Percentiles rank a stretch among this genome's conserved stretches.
Evolutionary conservation across 2,113 vertebrate genomes (phyloP).

Genomic region (Athene cunicularia): DNA sequence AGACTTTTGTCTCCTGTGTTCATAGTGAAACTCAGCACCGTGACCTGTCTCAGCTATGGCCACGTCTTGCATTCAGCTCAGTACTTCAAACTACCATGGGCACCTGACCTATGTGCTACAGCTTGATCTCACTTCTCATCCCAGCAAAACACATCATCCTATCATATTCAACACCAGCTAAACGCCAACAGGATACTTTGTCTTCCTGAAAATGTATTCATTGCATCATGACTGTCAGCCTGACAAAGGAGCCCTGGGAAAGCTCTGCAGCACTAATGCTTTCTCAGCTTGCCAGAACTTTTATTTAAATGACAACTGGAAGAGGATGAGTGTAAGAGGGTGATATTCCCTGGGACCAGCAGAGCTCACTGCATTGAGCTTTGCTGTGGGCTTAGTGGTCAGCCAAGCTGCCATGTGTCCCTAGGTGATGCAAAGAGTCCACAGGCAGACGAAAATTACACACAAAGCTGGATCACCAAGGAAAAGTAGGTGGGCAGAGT

Average conservation of each 20-base stretch:
- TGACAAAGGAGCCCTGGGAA: not conserved
- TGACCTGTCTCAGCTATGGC: not conserved
- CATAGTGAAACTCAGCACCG: not conserved
- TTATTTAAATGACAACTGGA: not conserved
- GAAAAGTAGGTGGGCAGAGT: not conserved
- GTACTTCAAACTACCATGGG: not conserved
- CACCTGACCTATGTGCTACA: not conserved
- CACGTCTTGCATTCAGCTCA: not conserved
- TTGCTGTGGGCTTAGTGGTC: not conserved
- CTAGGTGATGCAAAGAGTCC: not conserved
- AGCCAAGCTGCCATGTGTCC: not conserved
- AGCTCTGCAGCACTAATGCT: not conserved
- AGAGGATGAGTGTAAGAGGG: not conserved
- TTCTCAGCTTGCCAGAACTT: not conserved
- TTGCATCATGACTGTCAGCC: not conserved
- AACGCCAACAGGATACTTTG: not conserved
- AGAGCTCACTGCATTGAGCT: not conserved
- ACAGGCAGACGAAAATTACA: not conserved
- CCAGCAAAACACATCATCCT: not conserved
- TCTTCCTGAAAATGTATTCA: not conserved
- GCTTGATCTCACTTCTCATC: not conserved
- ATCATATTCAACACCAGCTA: not conserved
- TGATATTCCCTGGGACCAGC: not conserved
- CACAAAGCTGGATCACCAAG: not conserved
- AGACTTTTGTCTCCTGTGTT: not conserved